A percentile compares a stretch with the other conserved stretches of the same genome.
Conservation (phyloP, 2,113 vertebrate species). For the Vicugna pacos region DNA sequence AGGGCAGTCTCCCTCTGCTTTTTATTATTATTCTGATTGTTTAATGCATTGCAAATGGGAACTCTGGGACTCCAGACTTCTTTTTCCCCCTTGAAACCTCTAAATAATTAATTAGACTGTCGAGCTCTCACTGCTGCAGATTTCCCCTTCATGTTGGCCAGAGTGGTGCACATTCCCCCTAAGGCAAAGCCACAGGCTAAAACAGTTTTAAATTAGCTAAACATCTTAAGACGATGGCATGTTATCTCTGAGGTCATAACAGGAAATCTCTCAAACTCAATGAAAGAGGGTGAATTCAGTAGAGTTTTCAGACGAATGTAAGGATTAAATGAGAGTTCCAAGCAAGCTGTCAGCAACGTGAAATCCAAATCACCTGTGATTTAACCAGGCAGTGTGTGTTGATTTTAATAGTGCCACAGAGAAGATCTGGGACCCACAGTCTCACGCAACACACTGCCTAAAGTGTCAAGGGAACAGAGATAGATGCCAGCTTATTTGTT, state of each 20-base stretch:
- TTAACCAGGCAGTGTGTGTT: constrained; percentile 41
- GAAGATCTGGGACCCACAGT: constrained; percentile 1
- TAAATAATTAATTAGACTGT: constrained; percentile 82
- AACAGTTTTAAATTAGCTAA: constrained; percentile 77
- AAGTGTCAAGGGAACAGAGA: background rate
- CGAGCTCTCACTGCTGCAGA: constrained; percentile 62
- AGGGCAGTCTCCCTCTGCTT: background rate
- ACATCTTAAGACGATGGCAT: constrained; percentile 60
- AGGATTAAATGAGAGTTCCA: constrained; percentile 54
- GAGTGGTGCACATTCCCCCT: constrained; percentile 63
- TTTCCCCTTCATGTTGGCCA: constrained; percentile 55
- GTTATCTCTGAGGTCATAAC: constrained; percentile 72
- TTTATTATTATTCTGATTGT: constrained; percentile 72
- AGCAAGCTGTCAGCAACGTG: constrained; percentile 64
- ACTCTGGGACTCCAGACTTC: constrained; percentile 47
- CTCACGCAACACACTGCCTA: background rate
- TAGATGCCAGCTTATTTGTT: background rate
- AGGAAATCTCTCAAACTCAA: constrained; percentile 51
- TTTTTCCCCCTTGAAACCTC: constrained; percentile 62
- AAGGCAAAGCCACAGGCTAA: constrained; percentile 80
- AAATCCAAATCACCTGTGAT: constrained; percentile 64
- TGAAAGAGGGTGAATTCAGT: constrained; percentile 52
- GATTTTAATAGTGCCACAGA: constrained; percentile 58
- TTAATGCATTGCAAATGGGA: constrained; percentile 76
- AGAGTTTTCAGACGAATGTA: background rate